Percentiles rank a stretch among this genome's conserved stretches.
phyloP scores from a whole-genome alignment of 2,797 vertebrate genomes.

The Gephyroberyx darwinii region DNA sequence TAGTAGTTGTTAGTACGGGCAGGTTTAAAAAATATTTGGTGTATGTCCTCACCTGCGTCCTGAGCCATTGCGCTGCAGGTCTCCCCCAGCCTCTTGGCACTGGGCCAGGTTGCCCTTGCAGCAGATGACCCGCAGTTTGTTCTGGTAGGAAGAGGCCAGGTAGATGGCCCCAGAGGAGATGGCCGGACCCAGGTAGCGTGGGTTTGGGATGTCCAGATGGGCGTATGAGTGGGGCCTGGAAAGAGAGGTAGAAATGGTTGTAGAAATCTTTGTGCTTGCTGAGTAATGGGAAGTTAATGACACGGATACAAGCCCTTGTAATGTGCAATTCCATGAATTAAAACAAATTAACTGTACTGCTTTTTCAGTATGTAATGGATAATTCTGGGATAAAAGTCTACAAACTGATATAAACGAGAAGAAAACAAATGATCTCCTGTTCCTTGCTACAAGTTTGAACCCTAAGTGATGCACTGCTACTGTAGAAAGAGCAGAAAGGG shows the following conservation, averaged over 20 bases:
- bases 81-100: constrained; percentile 82
- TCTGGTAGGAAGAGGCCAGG: constrained; percentile 96
- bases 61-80: constrained; percentile 88
- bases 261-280: no score
- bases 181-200: constrained; percentile 94
- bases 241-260: constrained; percentile 1
- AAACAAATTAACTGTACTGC: not conserved
- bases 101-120: constrained; percentile 97
- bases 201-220: constrained; percentile 94
- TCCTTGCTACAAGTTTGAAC: not conserved
- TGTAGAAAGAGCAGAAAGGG: not conserved
- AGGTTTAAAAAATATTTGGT: not conserved
- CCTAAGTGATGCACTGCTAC: not conserved
- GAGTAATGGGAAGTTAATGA: not conserved
- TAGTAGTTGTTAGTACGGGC: no score
- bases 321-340: no score
- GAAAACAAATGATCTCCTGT: not conserved
- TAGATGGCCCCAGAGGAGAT: constrained; percentile 96
- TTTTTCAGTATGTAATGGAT: not conserved
- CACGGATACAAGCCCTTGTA: no score
- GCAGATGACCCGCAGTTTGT: constrained; percentile 96
- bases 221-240: constrained; percentile 89
- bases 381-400: not conserved
- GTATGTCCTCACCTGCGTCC: constrained; percentile 84
- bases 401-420: not conserved